A percentile compares a stretch with the other conserved stretches of the same genome.
phyloP scores from a whole-genome alignment of 2,113 vertebrate genomes.

The Nipponia nippon region DNA sequence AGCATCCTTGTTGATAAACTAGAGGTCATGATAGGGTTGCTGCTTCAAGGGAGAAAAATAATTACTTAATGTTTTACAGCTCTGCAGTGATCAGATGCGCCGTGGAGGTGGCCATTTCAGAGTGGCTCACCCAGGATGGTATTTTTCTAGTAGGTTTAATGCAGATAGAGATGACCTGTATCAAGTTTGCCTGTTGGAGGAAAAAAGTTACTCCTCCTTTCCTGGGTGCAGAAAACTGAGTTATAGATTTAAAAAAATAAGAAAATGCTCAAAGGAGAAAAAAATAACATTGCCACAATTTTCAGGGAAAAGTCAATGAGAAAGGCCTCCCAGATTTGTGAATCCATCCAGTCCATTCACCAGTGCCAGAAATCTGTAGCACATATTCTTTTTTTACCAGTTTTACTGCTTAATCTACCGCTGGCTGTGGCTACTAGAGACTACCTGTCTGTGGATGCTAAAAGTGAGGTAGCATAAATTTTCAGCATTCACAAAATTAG shows the following conservation, averaged over 20 bases:
- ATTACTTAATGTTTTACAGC: not conserved
- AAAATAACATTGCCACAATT: not conserved
- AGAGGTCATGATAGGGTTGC: not conserved
- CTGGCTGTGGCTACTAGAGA: not conserved
- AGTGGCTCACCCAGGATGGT: rapidly evolving
- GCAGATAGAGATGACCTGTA: not conserved
- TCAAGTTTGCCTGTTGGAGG: not conserved
- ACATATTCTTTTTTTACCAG: not conserved
- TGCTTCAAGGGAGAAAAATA: not conserved
- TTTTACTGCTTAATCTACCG: not conserved
- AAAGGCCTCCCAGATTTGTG: not conserved
- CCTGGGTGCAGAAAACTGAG: not conserved
- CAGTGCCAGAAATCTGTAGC: not conserved
- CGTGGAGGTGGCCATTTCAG: not conserved
- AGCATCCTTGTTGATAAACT: not conserved
- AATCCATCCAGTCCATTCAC: not conserved
- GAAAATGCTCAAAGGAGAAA: not conserved
- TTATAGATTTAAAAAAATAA: not conserved
- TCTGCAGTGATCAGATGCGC: not conserved
- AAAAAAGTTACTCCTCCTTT: not conserved
- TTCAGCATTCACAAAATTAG: not conserved
- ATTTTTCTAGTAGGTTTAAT: not conserved
- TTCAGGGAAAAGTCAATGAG: not conserved
- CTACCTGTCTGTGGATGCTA: not conserved
- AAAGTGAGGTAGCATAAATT: not conserved